Evolutionary conservation across 1,140 invertebrate genomes (phyloP).

Genomic region (Choristoneura fumiferana): DNA sequence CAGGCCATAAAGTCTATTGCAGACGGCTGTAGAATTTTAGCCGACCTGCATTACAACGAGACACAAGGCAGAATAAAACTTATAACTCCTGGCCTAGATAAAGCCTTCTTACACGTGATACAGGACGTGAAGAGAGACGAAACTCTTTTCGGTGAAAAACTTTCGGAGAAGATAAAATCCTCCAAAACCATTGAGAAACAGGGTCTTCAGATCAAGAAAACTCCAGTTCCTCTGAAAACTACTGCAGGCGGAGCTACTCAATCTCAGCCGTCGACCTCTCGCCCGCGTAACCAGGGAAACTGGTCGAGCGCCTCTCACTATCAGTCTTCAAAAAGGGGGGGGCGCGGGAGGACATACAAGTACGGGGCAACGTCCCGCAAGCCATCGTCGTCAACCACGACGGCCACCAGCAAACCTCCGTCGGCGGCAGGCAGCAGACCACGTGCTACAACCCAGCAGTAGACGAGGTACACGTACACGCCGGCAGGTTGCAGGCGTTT

Average conservation of each 20-base stretch:
- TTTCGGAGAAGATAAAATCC: constrained; percentile 8
- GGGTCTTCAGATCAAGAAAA: constrained; percentile 15
- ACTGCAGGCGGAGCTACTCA: background rate
- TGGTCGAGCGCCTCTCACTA: background rate
- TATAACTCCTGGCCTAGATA: background rate
- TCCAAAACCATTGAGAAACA: constrained; percentile 11
- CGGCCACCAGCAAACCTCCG: too few species aligned
- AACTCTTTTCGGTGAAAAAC: background rate
- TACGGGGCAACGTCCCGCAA: background rate
- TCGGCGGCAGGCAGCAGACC: background rate
- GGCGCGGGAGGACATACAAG: background rate
- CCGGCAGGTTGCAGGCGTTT: constrained; percentile 31
- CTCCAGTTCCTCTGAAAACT: background rate
- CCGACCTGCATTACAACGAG: background rate
- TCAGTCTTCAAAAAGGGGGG: background rate
- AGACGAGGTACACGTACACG: constrained; percentile 5
- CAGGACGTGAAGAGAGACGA: constrained; percentile 14
- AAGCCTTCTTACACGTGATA: constrained; percentile 2
- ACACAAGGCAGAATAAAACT: too few species aligned
- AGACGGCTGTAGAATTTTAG: background rate
- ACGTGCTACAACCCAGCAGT: background rate
- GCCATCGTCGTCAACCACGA: background rate
- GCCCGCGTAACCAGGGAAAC: constrained; percentile 5
- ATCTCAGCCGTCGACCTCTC: background rate
- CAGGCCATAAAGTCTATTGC: background rate